Base-by-base conservation (phyloP, 2,113 vertebrate genomes). In the Typhlomys cinereus region DNA sequence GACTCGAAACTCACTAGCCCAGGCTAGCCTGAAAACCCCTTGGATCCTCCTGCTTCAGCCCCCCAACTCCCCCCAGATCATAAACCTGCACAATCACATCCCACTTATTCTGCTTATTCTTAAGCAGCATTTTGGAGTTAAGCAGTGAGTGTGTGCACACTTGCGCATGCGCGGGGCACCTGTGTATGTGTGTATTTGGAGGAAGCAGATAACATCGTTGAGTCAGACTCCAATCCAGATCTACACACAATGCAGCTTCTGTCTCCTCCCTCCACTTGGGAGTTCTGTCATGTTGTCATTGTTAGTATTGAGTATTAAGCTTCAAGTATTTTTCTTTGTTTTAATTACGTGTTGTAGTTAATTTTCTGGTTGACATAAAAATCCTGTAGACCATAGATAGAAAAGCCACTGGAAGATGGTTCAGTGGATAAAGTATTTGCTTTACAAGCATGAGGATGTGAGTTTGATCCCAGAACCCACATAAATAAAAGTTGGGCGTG, bases 31-130 rank as follows among this genome's bases (percentile, higher is more conserved):
- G 15, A 57, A n/a, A 9, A 36, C 48, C 1, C 1, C 34, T 39
- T 31, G 5, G 9, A 36, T 52, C 46, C 34, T 39, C 81, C 41
- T 52, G 81, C 34, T 23, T 67, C 62, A 64, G 59, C 41, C 46
- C 9, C 57, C 46, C 48, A 4, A 11, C 36, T 17, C 73, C 23
- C 9, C 73, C 23, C 9, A 9, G 36, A 21, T 44, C 20, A 57
- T 61, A 36, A 81, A 36, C 39, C 61, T 66, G 7, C 36, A 29
- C 39, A 12, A 25, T 10, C 31, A 64, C 59, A 48, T 59, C 44
- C 17, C 41, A 21, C 44, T 91, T 86, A n/a, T 88, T 95, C 80
- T 83, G 54, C 92, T 90, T 87, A 70, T 76, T 93, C 46, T 94
- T 90, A 73, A 66, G 39, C 12, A 31, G 31, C 23, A 78, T 5